Conservation (phyloP, 2,797 vertebrate genomes). For the Urosaurus nigricauda region DNA sequence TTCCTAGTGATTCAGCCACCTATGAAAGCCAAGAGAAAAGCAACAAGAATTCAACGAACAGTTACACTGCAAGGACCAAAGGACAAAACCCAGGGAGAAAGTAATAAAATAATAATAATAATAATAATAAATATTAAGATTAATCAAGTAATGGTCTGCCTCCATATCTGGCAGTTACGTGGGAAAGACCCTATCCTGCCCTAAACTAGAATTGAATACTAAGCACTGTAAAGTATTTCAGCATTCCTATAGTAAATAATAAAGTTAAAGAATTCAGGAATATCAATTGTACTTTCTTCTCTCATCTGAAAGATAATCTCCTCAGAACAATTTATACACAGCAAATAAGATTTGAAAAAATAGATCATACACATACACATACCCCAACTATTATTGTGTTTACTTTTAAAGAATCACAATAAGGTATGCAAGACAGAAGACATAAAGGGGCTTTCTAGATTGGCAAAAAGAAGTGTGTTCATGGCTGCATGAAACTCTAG, state of each 20-base stretch:
- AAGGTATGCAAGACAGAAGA: background rate
- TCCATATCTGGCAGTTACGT: background rate
- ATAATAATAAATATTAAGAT: constrained; percentile 1
- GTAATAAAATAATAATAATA: background rate
- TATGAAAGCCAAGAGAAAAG: constrained; percentile 64
- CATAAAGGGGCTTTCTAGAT: too few relatives aligned
- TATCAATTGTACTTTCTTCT: background rate
- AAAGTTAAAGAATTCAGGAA: background rate
- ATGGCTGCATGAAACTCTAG: too few relatives aligned
- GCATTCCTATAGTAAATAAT: background rate
- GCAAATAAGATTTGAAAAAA: background rate
- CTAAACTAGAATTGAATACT: background rate
- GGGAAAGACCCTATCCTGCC: background rate
- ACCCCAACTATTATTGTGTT: background rate
- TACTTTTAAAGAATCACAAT: background rate
- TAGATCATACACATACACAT: too few relatives aligned
- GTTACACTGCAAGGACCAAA: background rate
- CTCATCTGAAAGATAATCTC: background rate
- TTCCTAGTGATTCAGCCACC: constrained; percentile 91
- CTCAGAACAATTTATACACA: background rate
- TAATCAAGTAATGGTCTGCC: background rate
- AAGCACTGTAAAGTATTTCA: background rate
- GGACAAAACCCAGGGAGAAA: background rate
- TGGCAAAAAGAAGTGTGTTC: too few relatives aligned
- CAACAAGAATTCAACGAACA: background rate